phyloP scores from a whole-genome alignment of 2,888 invertebrate species.

The Eilema griseolum region DNA sequence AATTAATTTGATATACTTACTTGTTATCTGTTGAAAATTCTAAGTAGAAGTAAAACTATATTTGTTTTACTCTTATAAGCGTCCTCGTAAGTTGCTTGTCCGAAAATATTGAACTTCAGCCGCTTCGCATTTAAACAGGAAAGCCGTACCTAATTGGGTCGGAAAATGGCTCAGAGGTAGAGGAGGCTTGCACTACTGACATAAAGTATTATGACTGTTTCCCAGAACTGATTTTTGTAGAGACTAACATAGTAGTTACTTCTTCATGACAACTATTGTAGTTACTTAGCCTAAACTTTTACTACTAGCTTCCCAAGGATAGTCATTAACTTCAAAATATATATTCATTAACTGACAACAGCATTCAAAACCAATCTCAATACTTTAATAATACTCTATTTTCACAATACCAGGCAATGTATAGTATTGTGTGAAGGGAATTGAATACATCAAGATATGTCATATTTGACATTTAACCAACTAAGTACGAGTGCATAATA shows the following conservation, averaged over 20 bases:
- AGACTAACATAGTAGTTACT: neutral
- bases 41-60: neutral
- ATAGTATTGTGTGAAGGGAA: neutral
- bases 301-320: no score
- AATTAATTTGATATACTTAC: conserved; percentile 28
- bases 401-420: neutral
- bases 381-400: neutral
- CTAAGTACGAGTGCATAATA: neutral
- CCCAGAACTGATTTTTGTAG: neutral
- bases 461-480: neutral
- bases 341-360: neutral
- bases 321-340: neutral
- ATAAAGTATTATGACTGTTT: neutral
- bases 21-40: neutral
- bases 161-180: no score
- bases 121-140: no score
- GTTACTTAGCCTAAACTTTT: neutral
- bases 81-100: no score
- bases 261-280: neutral
- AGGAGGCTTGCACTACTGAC: neutral
- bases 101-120: no score
- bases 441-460: neutral
- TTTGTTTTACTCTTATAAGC: neutral
- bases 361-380: neutral
- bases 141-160: no score